phyloP scores from a whole-genome alignment of 2,113 vertebrate species.

The Urocolius indicus region DNA sequence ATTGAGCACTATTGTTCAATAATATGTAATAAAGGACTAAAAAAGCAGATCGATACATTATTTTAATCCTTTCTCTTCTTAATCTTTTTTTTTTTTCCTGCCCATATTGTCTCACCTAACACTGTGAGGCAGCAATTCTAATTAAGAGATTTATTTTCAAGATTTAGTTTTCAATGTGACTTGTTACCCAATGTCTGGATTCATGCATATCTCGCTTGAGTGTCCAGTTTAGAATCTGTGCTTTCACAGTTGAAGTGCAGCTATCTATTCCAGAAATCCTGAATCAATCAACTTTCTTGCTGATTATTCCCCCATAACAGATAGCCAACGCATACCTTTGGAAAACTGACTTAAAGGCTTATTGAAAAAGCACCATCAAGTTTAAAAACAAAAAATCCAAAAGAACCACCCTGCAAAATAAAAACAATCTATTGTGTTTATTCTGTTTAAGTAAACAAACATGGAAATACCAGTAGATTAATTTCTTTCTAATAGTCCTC shows the following conservation, averaged over 20 bases:
- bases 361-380: not conserved
- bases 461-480: not conserved
- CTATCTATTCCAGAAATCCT: not conserved
- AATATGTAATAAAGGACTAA: not conserved
- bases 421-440: not conserved
- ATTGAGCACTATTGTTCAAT: not conserved
- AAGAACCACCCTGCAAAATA: not conserved
- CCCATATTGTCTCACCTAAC: not conserved
- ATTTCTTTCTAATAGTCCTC: not conserved
- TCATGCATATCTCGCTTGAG: not conserved
- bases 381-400: accelerated
- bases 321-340: not conserved
- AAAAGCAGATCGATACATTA: not conserved
- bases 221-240: not conserved
- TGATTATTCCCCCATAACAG: not conserved
- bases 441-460: not conserved
- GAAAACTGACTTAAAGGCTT: not conserved
- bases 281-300: not conserved
- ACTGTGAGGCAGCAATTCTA: not conserved
- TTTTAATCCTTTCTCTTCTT: not conserved
- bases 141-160: not conserved
- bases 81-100: not conserved
- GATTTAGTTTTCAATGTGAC: accelerated
- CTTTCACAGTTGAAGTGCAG: not conserved
- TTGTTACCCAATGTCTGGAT: not conserved